These are phyloP conservation scores for Calameuta pallipes DNA, from an alignment of 2,888 invertebrate species.

Conservation along the genomic window DNA sequence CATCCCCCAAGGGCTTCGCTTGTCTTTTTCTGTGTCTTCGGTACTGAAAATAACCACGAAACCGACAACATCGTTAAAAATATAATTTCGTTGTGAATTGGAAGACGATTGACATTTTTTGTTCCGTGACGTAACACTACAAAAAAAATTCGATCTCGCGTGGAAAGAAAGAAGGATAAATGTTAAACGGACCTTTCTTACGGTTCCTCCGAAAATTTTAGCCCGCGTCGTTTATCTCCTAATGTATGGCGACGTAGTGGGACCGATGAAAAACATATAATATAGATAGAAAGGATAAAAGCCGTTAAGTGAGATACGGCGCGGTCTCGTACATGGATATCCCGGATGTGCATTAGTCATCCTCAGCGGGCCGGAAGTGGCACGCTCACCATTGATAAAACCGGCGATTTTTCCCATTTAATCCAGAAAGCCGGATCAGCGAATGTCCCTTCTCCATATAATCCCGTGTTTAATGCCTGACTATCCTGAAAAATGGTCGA, in stretches of 20 bases:
- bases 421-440: slow-evolving; percentile 32
- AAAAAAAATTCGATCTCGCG: background rate
- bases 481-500: slow-evolving; percentile 34
- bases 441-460: slow-evolving; percentile 20
- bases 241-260: background rate
- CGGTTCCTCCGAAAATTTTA: background rate
- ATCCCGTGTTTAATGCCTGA: slow-evolving; percentile 29
- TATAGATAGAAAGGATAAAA: background rate
- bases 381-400: slow-evolving; percentile 28
- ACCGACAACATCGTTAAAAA: background rate
- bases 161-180: background rate
- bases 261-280: background rate
- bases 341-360: slow-evolving; percentile 16
- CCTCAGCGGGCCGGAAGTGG: slow-evolving; percentile 9
- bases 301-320: background rate
- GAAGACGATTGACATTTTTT: background rate
- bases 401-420: slow-evolving; percentile 29
- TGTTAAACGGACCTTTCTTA: background rate
- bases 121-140: background rate
- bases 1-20: background rate
- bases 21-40: too few relatives aligned
- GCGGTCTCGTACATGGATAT: background rate
- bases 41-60: background rate
- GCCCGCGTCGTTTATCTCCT: background rate
- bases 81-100: background rate